These are phyloP conservation scores for Crotalus tigris DNA, from an alignment of 2,113 vertebrate species.

Conservation along the genomic window DNA sequence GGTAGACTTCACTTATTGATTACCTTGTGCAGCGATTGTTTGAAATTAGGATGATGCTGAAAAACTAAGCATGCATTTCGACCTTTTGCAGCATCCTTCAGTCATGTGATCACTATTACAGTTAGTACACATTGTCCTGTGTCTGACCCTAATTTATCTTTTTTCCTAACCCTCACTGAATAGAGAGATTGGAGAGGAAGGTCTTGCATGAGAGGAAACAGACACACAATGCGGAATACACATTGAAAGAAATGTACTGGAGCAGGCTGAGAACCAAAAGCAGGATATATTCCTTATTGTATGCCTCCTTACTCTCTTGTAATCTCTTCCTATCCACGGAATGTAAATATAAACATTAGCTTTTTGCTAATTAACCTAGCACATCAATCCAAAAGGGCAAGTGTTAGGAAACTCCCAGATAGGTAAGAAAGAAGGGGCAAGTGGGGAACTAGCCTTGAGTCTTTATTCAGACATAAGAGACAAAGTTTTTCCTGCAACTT, in stretches of 20 bases:
- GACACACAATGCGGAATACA: background rate
- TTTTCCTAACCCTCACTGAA: background rate
- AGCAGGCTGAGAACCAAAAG: too few species aligned
- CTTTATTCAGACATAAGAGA: too few species aligned
- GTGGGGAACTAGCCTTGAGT: too few species aligned
- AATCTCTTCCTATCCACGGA: background rate
- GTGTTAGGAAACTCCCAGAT: too few species aligned
- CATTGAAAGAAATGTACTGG: too few species aligned
- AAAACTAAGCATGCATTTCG: background rate
- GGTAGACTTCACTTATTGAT: background rate
- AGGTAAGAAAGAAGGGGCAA: too few species aligned
- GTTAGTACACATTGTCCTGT: background rate
- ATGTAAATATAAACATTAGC: background rate
- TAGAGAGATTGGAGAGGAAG: background rate
- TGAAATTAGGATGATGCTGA: background rate
- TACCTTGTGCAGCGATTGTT: background rate
- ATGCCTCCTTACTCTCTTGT: too few species aligned
- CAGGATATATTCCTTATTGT: too few species aligned
- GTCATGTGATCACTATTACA: background rate
- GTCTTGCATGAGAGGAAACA: background rate
- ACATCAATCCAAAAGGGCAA: too few species aligned
- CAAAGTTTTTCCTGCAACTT: too few species aligned
- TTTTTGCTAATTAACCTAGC: too few species aligned
- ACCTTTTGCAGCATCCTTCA: background rate
- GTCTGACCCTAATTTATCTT: background rate